Evolutionary conservation across 2,797 vertebrate species (phyloP), one percentile per base, ranked within the genome.

Genomic region (Microhierax caerulescens): DNA sequence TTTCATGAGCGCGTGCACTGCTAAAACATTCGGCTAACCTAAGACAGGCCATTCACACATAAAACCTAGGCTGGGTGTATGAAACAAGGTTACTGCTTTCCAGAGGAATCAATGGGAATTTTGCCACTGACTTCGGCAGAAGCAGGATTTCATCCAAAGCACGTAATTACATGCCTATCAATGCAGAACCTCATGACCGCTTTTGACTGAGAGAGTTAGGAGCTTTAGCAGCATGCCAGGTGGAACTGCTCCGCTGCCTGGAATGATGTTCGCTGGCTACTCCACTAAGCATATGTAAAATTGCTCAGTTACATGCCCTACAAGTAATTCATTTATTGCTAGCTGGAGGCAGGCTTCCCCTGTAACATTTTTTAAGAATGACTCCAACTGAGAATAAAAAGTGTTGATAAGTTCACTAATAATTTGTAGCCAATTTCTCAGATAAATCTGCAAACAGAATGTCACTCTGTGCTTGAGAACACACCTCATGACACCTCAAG

Each of bases 241-340:
- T 20, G 13, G 60, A 60, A 19, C 16, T 23, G n/a, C 63, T 50
- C 51, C 18, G 57, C 45, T 78, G n/a, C 47, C 63, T 70, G 36
- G 5, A 51, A 27, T 17, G 43, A 28, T 0, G 0, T 9, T 12
- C 28, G 37, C 39, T 79, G 54, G 9, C 36, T 59, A 10, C 43
- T 63, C 43, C 59, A 22, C n/a, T 10, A 17, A 41, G 21, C 36
- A 34, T 9, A 5, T 8, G 8, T 63, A 64, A 32, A 61, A 34
- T 5, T 22, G 14, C 34, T 60, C 6, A 0, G 15, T 60, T 63
- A 13, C 0, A 0, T 10, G 37, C 14, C 61, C 25, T 28, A 9
- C 11, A 21, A 53, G 25, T 20, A 5, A 48, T 27, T 79, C 41
- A 8, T 22, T 64, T 56, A 32, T 75, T 51, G 24, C 17, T 56